Conservation (phyloP, 2,888 invertebrate genomes). For the Autographa gamma region DNA sequence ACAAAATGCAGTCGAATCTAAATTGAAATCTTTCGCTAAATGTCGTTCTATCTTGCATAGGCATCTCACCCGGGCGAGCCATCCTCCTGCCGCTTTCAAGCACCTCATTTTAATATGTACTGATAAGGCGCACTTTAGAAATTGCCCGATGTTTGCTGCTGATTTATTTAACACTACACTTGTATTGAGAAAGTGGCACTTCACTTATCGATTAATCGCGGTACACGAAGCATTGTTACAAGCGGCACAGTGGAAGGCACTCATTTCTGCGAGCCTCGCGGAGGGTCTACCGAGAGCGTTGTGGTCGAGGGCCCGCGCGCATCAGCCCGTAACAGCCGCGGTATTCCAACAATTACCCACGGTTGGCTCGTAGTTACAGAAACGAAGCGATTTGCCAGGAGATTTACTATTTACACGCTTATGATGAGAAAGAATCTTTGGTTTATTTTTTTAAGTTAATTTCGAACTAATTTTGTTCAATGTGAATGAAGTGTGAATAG, state of each 20-base stretch:
- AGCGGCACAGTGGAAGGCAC: slow-evolving; percentile 75
- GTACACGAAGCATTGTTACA: slow-evolving; percentile 80
- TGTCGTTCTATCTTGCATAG: slow-evolving; percentile 78
- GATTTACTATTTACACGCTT: slow-evolving; percentile 72
- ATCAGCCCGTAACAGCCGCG: slow-evolving; percentile 85
- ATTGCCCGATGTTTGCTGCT: slow-evolving; percentile 69
- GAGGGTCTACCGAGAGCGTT: slow-evolving; percentile 81
- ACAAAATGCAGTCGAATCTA: slow-evolving; percentile 80
- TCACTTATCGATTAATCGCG: slow-evolving; percentile 84
- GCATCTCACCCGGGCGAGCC: slow-evolving; percentile 87
- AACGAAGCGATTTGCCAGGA: slow-evolving; percentile 74
- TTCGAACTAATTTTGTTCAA: slow-evolving; percentile 29
- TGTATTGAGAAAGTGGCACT: slow-evolving; percentile 80
- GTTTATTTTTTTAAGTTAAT: slow-evolving; percentile 19
- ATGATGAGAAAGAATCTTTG: slow-evolving; percentile 41
- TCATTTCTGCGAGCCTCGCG: slow-evolving; percentile 82
- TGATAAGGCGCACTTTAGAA: slow-evolving; percentile 72
- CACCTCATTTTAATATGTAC: slow-evolving; percentile 85
- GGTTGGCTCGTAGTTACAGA: slow-evolving; percentile 78
- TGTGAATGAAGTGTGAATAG: slow-evolving; percentile 59
- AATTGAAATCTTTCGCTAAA: slow-evolving; percentile 84
- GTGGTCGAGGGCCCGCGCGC: slow-evolving; percentile 85
- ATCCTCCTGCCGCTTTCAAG: slow-evolving; percentile 86
- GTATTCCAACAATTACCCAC: slow-evolving; percentile 87
- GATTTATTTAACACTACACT: slow-evolving; percentile 80